Conservation (phyloP, 2,113 vertebrate genomes). For the Platichthys flesus region DNA sequence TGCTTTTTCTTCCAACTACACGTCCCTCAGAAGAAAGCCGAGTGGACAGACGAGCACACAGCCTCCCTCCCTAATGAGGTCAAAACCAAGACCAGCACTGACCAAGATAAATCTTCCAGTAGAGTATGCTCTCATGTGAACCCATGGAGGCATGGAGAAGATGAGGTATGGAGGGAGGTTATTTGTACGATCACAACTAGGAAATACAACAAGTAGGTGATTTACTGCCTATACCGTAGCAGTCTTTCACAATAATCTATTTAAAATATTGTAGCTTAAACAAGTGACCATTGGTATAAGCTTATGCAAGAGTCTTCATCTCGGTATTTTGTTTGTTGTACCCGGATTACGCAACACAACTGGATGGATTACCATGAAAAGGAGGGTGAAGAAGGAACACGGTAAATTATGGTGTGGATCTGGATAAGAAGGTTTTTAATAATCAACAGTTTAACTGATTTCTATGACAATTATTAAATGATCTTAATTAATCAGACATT, state of each 20-base stretch:
- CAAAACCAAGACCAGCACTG: slow-evolving; percentile 29
- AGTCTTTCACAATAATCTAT: not conserved
- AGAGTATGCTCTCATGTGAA: not conserved
- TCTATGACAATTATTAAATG: too few relatives aligned
- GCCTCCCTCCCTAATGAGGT: slow-evolving; percentile 37
- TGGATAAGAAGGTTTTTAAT: too few relatives aligned
- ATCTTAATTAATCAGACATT: too few relatives aligned
- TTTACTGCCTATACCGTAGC: not conserved
- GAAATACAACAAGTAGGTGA: slow-evolving; percentile 2
- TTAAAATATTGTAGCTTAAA: not conserved
- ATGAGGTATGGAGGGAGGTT: not conserved
- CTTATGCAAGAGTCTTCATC: too few relatives aligned
- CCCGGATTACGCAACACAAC: too few relatives aligned
- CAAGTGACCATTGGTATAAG: not conserved
- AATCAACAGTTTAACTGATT: too few relatives aligned
- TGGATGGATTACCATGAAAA: too few relatives aligned
- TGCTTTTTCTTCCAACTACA: slow-evolving; percentile 39
- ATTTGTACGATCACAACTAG: slow-evolving; percentile 18
- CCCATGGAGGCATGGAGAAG: not conserved
- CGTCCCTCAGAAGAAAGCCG: slow-evolving; percentile 19
- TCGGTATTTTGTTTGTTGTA: too few relatives aligned
- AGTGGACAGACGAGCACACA: slow-evolving; percentile 20
- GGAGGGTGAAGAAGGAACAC: too few relatives aligned
- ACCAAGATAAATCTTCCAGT: slow-evolving; percentile 10
- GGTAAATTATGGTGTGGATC: too few relatives aligned